Evolutionary conservation across 2,888 invertebrate species (phyloP).

Genomic region (Eristalis intricaria): DNA sequence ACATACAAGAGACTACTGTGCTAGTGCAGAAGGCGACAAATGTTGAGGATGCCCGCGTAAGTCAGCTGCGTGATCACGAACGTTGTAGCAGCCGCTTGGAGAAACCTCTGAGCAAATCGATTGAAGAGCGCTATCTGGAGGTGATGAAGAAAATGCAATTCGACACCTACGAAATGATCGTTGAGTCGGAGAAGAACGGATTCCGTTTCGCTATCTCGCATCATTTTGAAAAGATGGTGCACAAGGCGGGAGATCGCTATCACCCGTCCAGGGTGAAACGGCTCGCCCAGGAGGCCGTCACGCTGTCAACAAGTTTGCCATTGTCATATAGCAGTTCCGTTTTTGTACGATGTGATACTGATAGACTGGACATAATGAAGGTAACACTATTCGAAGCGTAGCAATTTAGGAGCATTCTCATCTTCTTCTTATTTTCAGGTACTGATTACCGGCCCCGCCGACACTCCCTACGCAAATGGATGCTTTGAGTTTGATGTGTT

Average conservation of each 20-base stretch:
- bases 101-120: constrained; percentile 82
- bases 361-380: constrained; percentile 97
- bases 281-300: constrained; percentile 96
- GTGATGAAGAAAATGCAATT: constrained; percentile 95
- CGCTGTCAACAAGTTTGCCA: constrained; percentile 94
- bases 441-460: constrained; percentile 94
- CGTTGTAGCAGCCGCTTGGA: constrained; percentile 73
- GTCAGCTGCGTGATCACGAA: constrained; percentile 74
- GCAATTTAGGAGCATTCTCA: not conserved
- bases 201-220: constrained; percentile 93
- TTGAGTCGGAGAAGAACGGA: constrained; percentile 88
- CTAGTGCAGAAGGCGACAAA: constrained; percentile 80
- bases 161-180: constrained; percentile 95
- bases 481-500: constrained; percentile 96
- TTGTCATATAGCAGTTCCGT: constrained; percentile 96
- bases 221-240: constrained; percentile 93
- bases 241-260: constrained; percentile 92
- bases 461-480: constrained; percentile 95
- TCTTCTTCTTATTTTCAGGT: constrained; percentile 83
- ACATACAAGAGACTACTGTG: constrained; percentile 87
- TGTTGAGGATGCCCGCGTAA: constrained; percentile 76
- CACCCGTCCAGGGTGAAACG: constrained; percentile 94
- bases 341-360: constrained; percentile 96
- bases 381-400: constrained; percentile 79
- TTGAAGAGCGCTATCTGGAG: constrained; percentile 90